phyloP scores from a whole-genome alignment of 35 echinoderm and acorn worm genomes.

The Ophioderma brevispina region DNA sequence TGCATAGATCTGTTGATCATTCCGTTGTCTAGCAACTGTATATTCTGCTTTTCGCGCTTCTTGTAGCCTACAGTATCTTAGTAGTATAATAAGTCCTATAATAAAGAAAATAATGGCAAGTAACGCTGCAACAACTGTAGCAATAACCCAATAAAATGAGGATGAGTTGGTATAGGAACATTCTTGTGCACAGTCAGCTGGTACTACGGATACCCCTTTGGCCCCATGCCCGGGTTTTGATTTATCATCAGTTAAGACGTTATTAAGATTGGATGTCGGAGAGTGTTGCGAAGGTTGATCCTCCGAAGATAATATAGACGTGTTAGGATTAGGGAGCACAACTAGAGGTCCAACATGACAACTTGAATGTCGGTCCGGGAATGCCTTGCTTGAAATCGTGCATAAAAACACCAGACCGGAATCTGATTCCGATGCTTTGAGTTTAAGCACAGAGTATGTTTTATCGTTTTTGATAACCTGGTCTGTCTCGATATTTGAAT shows the following conservation, averaged over 20 bases:
- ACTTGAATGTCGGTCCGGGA: background rate
- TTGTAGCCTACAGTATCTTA: background rate
- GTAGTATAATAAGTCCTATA: background rate
- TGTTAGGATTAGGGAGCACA: background rate
- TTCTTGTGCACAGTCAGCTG: background rate
- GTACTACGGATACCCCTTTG: background rate
- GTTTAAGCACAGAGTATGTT: background rate
- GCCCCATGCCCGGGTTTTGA: background rate
- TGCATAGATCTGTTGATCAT: constrained; percentile 2
- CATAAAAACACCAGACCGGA: background rate
- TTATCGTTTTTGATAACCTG: background rate
- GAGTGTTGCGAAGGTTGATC: background rate
- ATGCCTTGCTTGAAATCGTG: background rate
- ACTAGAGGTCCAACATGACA: background rate
- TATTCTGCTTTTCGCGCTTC: background rate
- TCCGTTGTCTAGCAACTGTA: background rate
- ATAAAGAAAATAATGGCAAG: background rate
- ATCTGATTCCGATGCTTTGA: background rate
- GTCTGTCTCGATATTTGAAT: background rate
- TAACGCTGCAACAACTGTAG: background rate
- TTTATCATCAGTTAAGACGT: background rate
- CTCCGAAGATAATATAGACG: background rate
- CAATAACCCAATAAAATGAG: background rate
- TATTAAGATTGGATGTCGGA: background rate
- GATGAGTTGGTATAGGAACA: background rate